Percentiles rank a stretch among this genome's conserved stretches.
Conservation (phyloP, 2,797 vertebrate genomes). For the Schizothorax lantsangensis region DNA sequence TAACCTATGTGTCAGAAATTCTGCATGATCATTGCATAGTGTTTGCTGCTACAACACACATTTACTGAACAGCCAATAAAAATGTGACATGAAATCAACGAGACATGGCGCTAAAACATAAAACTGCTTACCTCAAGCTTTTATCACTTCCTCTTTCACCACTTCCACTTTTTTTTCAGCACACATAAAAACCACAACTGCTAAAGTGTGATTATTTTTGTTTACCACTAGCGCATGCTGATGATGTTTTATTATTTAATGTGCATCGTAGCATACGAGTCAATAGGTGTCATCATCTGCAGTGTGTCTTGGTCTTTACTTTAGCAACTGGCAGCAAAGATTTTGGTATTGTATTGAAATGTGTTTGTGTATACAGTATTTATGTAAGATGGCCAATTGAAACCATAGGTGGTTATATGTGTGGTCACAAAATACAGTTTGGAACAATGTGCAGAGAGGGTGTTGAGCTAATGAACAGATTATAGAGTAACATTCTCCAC, state of each 20-base stretch:
- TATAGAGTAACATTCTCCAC: constrained; percentile 62
- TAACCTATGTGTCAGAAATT: too few relatives aligned
- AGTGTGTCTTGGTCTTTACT: neutral
- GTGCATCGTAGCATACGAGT: neutral
- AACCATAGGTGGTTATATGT: neutral
- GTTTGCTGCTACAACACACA: too few relatives aligned
- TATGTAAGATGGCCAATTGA: neutral
- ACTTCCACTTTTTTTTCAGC: too few relatives aligned
- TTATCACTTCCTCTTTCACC: too few relatives aligned
- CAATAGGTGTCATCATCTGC: neutral
- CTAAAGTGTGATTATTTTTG: too few relatives aligned
- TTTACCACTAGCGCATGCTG: too few relatives aligned
- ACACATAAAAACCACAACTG: neutral
- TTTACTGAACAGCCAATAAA: neutral
- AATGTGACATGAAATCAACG: neutral
- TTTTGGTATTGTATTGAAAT: neutral
- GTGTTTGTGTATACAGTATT: constrained; percentile 1
- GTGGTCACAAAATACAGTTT: neutral
- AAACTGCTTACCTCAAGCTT: neutral
- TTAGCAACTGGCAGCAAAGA: neutral
- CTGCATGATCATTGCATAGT: too few relatives aligned
- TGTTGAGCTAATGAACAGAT: constrained; percentile 65
- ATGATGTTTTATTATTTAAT: neutral
- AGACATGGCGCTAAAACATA: neutral
- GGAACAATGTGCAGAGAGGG: neutral